These are phyloP conservation scores for Hystrix cristata DNA, from an alignment of 2,113 vertebrate species.

Conservation along the genomic window DNA sequence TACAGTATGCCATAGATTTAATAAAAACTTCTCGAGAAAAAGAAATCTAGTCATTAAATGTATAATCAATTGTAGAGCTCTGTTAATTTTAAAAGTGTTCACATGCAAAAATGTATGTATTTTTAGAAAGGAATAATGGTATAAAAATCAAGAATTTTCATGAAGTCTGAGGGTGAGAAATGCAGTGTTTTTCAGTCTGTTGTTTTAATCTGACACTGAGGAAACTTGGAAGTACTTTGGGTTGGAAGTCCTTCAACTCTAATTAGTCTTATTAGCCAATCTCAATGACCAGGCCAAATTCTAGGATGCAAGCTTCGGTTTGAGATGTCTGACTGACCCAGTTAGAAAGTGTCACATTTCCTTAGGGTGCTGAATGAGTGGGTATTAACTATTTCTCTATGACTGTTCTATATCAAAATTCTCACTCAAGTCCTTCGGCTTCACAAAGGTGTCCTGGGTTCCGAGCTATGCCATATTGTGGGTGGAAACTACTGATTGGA, in stretches of 20 bases:
- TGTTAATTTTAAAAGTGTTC: neutral
- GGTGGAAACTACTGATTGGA: neutral
- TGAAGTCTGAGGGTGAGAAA: neutral
- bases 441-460: neutral
- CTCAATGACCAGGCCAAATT: neutral
- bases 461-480: neutral
- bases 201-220: neutral
- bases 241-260: neutral
- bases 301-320: neutral
- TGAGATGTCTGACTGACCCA: neutral
- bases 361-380: neutral
- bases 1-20: neutral
- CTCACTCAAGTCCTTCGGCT: neutral
- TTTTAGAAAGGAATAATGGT: neutral
- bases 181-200: neutral
- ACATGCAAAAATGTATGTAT: neutral
- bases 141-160: neutral
- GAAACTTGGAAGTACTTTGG: neutral
- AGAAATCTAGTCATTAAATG: neutral
- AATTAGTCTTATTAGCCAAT: neutral
- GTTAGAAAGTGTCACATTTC: neutral
- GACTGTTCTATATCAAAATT: neutral
- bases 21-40: neutral
- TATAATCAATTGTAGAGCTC: neutral
- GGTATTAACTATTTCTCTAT: neutral